These are phyloP conservation scores for Anguilla anguilla DNA, from an alignment of 2,797 vertebrate genomes.

Conservation along the genomic window DNA sequence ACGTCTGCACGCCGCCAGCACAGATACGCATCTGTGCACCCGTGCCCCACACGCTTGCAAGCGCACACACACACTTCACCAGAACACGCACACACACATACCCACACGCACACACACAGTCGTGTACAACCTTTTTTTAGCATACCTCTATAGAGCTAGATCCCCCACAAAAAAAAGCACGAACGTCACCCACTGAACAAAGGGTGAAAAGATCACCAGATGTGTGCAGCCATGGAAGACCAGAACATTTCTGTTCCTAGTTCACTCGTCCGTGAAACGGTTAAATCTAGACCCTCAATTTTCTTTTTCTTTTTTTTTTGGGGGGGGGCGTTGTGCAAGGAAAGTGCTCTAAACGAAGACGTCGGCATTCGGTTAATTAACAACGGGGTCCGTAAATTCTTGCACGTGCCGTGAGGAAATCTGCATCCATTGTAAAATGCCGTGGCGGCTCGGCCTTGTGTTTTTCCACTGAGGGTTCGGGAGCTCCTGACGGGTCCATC, in stretches of 20 bases:
- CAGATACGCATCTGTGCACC: neutral
- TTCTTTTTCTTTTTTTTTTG: neutral
- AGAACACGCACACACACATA: neutral
- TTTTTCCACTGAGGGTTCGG: slow-evolving; percentile 2
- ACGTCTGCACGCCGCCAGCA: neutral
- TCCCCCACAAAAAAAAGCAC: neutral
- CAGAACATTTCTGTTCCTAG: neutral
- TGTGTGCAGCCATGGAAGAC: neutral
- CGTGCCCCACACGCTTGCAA: neutral
- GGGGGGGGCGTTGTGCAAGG: neutral
- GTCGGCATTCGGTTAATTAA: slow-evolving; percentile 27
- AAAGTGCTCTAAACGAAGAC: neutral
- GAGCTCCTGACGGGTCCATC: neutral
- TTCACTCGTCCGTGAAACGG: neutral
- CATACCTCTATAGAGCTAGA: neutral
- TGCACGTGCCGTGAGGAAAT: slow-evolving; percentile 13
- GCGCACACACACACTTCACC: neutral
- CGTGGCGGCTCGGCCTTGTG: neutral
- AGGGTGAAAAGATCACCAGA: neutral
- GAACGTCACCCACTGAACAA: neutral
- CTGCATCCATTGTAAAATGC: neutral
- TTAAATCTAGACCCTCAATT: neutral
- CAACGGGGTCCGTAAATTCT: slow-evolving; percentile 15
- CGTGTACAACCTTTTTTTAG: no score
- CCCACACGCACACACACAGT: no score